Base-by-base conservation (phyloP, 1,140 invertebrate species). In the Tetramorium parvispinum region DNA sequence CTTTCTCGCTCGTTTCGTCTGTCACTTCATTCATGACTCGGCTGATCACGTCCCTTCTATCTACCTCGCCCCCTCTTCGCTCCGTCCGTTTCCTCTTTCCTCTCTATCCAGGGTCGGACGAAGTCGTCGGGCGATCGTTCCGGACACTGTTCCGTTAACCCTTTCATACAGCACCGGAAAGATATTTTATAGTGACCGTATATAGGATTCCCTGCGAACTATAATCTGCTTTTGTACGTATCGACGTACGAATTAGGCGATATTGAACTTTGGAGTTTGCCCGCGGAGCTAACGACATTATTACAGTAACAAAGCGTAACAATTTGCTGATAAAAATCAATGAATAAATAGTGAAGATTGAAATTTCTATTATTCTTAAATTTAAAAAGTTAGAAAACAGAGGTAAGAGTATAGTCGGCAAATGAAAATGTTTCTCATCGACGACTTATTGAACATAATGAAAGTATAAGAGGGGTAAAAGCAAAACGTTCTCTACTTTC, bases 51-150 rank as follows among this genome's bases (percentile, higher is more conserved):
- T 76, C 46, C 10, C 24, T 81, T 85, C 82, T 88, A 70, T 57
- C 68, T 85, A 57, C 83, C 85, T 78, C 93, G 94, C 88, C 70
- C 65, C 88, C 77, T 92, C 94, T 94, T 95, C 94, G 94, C 92
- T 27, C 78, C 51, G 43, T 24, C 77, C 53, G 46, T 93, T 93
- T 94, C 94, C 93, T 91, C 90, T 91, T 88, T 90, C 91, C 90
- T 87, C 93, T 85, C 92, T 78, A 90, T 91, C 88, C 88, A 91
- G 91, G 91, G 90, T 91, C 92, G 76, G 68, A 7, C 51, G 13
- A 24, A 73, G 65, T 79, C 32, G 77, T 32, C 46, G 10, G n/a
- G n/a, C 63, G 68, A 43, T 24, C 43, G 40, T 63, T 66, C 40
- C 79, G 65, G 78, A 71, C 24, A 1, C 46, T 43, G 83, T 66